Percentiles rank a stretch among this genome's conserved stretches.
These are phyloP conservation scores for Terebella lapidaria DNA, from an alignment of 2,888 invertebrate genomes.

Conservation along the genomic window DNA sequence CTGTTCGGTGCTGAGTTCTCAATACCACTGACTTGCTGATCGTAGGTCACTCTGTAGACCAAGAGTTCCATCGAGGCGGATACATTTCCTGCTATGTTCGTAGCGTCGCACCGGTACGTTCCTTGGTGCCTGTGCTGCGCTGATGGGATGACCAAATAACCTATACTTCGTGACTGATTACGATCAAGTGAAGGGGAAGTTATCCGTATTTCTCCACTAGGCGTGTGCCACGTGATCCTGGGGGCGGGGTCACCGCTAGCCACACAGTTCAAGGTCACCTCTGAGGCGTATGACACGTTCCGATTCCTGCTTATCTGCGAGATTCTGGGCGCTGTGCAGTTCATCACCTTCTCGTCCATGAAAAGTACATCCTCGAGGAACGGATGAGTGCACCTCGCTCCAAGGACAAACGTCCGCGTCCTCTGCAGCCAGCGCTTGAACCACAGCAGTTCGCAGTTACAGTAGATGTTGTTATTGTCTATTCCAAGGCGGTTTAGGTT, in stretches of 20 bases:
- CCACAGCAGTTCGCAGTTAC: constrained; percentile 22
- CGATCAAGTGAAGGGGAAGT: constrained; percentile 6
- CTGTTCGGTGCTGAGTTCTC: constrained; percentile 8
- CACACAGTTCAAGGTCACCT: constrained; percentile 9
- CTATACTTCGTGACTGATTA: constrained; percentile 2
- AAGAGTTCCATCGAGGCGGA: constrained; percentile 7
- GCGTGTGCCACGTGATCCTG: constrained; percentile 13
- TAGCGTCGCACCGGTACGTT: constrained; percentile 15
- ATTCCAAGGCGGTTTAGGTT: constrained; percentile 14
- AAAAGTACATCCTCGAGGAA: constrained; percentile 1
- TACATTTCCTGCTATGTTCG: constrained; percentile 16
- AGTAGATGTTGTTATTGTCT: constrained; percentile 14
- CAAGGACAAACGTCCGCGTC: constrained; percentile 4
- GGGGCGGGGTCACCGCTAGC: constrained; percentile 20
- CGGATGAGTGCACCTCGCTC: constrained; percentile 13
- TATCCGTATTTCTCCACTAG: constrained; percentile 5
- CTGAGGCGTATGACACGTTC: constrained; percentile 2
- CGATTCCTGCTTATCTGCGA: constrained; percentile 5
- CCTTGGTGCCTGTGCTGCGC: constrained; percentile 7
- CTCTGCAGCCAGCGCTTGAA: constrained; percentile 13
- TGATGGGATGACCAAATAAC: constrained; percentile 5
- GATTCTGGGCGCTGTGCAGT: constrained; percentile 12
- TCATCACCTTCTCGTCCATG: constrained; percentile 11
- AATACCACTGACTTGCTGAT: neutral
- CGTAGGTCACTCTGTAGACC: constrained; percentile 8